Conservation (phyloP, 1,140 invertebrate species). For the Drosophila obscura region DNA sequence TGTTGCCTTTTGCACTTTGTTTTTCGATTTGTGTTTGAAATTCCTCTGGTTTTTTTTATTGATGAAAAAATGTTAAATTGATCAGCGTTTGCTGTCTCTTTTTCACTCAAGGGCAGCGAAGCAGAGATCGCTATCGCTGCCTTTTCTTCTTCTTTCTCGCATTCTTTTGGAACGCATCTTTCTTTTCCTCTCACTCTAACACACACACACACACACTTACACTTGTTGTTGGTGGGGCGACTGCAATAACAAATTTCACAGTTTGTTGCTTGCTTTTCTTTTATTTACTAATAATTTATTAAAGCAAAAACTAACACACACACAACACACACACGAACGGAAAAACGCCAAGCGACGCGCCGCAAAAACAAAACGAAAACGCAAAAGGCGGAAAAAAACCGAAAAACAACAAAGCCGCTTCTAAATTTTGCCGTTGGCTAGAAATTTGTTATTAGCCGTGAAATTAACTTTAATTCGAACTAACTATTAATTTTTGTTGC, state of each 20-base stretch:
- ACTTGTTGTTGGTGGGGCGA: conserved; percentile 32
- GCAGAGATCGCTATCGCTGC: conserved; percentile 25
- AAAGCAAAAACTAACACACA: conserved; percentile 41
- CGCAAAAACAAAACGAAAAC: conserved; percentile 36
- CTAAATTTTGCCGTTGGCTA: background rate
- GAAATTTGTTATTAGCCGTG: background rate
- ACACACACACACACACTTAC: conserved; percentile 48
- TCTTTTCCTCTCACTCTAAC: conserved; percentile 11
- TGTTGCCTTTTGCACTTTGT: conserved; percentile 79
- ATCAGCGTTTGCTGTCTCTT: conserved; percentile 24
- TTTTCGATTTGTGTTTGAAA: conserved; percentile 60
- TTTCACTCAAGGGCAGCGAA: conserved; percentile 17
- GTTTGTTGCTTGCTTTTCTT: conserved; percentile 34
- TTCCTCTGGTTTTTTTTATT: conserved; percentile 54
- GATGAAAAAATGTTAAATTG: conserved; percentile 26
- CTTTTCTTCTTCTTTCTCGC: conserved; percentile 31
- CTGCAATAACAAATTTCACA: conserved; percentile 41
- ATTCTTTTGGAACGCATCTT: conserved; percentile 37
- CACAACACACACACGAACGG: conserved; percentile 5
- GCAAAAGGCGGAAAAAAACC: conserved; percentile 26
- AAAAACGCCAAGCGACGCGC: conserved; percentile 27
- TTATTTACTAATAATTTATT: conserved; percentile 67
- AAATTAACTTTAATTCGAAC: conserved; percentile 13
- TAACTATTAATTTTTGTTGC: conserved; percentile 10
- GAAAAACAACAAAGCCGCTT: conserved; percentile 11